phyloP scores from a whole-genome alignment of 2,113 vertebrate genomes.

The Octodon degus region DNA sequence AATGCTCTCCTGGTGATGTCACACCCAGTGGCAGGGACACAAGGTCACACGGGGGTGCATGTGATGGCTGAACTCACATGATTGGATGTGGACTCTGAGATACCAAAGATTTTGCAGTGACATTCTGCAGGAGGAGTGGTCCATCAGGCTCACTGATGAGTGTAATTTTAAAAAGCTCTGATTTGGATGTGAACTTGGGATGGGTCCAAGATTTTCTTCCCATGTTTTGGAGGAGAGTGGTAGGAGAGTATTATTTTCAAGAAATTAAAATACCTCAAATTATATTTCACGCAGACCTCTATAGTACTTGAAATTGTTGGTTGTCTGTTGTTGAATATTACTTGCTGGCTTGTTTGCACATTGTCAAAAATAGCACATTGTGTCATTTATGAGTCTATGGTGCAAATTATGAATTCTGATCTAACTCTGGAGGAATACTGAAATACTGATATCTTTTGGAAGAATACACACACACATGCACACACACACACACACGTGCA shows the following conservation, averaged over 20 bases:
- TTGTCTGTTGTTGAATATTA: conserved; percentile 2
- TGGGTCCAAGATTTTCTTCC: not conserved
- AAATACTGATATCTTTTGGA: not conserved
- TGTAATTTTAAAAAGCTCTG: not conserved
- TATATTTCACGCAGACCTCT: not conserved
- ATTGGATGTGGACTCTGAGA: not conserved
- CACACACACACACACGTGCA: not conserved
- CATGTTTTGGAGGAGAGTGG: not conserved
- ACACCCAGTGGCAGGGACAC: not conserved
- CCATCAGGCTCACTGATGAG: not conserved
- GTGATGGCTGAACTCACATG: not conserved
- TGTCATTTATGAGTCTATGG: not conserved
- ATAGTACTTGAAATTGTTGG: not conserved
- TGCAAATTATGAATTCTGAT: conserved; percentile 34
- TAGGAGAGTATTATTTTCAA: not conserved
- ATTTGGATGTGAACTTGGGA: not conserved
- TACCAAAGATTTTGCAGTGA: not conserved
- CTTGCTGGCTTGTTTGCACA: not conserved
- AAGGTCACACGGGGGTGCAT: not conserved
- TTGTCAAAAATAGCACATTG: not conserved
- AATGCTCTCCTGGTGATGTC: not conserved
- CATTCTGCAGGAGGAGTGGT: not conserved
- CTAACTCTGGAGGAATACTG: not conserved
- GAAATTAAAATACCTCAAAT: not conserved
- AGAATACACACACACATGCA: not conserved